These are phyloP conservation scores for Microcebus jonahi DNA, from an alignment of 2,113 vertebrate species.

Conservation along the genomic window DNA sequence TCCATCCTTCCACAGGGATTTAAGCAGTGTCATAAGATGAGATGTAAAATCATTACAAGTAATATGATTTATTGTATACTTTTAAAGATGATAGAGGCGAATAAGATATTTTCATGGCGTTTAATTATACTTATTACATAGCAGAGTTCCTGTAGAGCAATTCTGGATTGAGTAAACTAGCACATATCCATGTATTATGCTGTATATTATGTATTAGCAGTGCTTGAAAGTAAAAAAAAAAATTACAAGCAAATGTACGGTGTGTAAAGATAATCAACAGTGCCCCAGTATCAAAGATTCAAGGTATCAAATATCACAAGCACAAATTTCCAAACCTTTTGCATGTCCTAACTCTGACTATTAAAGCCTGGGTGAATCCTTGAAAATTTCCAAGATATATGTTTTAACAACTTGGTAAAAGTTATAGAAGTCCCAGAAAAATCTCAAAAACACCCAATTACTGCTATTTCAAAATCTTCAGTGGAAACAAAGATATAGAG, in stretches of 20 bases:
- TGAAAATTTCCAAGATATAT: neutral
- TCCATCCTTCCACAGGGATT: neutral
- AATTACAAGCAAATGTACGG: neutral
- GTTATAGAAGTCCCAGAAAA: neutral
- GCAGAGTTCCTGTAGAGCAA: neutral
- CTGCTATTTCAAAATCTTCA: neutral
- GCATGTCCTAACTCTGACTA: neutral
- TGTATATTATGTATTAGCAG: neutral
- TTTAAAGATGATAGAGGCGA: constrained; percentile 13
- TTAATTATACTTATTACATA: neutral
- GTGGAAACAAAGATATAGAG: neutral
- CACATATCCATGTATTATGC: neutral
- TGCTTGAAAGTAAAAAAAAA: neutral
- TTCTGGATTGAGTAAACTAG: neutral
- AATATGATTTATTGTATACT: neutral
- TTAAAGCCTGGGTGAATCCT: neutral
- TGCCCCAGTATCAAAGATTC: neutral
- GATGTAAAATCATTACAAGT: constrained; percentile 19
- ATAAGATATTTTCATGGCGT: neutral
- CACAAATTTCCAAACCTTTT: neutral
- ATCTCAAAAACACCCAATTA: neutral
- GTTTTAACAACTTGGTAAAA: neutral
- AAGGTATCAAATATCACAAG: neutral
- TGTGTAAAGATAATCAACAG: neutral
- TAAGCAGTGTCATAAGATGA: neutral